These are phyloP conservation scores for Lepus timidus DNA, from an alignment of 2,113 vertebrate genomes.

Conservation along the genomic window DNA sequence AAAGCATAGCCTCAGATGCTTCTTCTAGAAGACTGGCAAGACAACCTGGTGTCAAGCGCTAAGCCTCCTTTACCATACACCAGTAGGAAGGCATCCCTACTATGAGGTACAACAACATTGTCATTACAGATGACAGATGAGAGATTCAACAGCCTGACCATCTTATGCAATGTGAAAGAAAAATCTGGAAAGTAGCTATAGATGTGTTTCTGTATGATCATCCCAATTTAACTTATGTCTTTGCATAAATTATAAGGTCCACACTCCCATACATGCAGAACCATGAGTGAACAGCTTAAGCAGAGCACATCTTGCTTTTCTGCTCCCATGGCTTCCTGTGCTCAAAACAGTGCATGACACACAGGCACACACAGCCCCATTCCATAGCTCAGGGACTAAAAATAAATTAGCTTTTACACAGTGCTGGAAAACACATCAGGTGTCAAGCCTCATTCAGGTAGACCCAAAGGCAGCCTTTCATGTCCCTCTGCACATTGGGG, in stretches of 20 bases:
- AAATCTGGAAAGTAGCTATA: neutral
- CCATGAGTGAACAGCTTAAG: neutral
- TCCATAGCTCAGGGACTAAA: neutral
- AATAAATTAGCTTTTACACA: constrained; percentile 26
- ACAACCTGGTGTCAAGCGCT: neutral
- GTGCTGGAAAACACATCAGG: neutral
- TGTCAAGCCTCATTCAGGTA: neutral
- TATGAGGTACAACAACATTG: neutral
- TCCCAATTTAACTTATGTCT: neutral
- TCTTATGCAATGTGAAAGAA: constrained; percentile 1
- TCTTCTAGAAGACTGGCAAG: neutral
- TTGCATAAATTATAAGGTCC: neutral
- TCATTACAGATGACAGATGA: neutral
- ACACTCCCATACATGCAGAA: neutral
- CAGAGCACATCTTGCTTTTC: neutral
- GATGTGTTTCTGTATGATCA: neutral
- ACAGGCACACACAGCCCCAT: neutral
- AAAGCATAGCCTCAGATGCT: neutral
- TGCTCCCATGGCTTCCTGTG: neutral
- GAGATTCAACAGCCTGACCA: neutral
- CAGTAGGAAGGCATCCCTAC: neutral
- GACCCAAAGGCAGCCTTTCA: neutral
- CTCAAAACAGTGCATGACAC: neutral
- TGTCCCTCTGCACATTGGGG: too few species aligned
- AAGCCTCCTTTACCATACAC: neutral